Percentiles rank a stretch among this genome's conserved stretches.
Conservation (phyloP, 30 jellyfish, hydroid and myxozoan genomes). For the Phacellophora camtschatica region DNA sequence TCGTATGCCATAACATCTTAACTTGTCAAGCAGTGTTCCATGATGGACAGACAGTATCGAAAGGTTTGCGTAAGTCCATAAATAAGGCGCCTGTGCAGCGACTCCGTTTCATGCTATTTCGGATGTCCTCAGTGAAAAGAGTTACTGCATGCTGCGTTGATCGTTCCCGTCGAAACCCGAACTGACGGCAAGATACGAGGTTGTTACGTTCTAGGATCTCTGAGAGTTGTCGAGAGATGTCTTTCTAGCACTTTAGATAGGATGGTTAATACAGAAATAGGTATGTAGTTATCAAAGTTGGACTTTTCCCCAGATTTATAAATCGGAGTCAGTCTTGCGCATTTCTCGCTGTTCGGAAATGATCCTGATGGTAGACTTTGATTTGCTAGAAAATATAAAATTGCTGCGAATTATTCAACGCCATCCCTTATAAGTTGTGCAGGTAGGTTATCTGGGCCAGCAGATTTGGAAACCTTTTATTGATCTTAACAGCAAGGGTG, state of each 20-base stretch:
- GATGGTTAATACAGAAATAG: constrained; percentile 58
- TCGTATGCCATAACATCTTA: too few relatives aligned
- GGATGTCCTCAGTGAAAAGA: constrained; percentile 37
- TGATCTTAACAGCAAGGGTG: too few relatives aligned
- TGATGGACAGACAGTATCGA: constrained; percentile 43
- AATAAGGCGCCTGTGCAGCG: constrained; percentile 51
- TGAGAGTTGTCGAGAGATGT: too few relatives aligned
- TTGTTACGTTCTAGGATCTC: too few relatives aligned
- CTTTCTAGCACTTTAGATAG: too few relatives aligned
- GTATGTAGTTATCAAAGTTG: constrained; percentile 26
- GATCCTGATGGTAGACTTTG: constrained; percentile 56
- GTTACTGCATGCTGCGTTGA: too few relatives aligned
- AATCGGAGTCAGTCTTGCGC: constrained; percentile 34
- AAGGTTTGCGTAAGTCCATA: constrained; percentile 41
- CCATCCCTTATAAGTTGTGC: constrained; percentile 15
- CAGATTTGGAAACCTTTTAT: constrained; percentile 45
- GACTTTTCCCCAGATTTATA: too few relatives aligned
- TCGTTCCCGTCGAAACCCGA: too few relatives aligned
- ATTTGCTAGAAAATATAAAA: constrained; percentile 21
- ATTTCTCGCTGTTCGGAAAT: constrained; percentile 51
- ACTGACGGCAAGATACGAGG: too few relatives aligned
- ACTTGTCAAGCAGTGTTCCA: too few relatives aligned
- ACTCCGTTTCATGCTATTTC: too few relatives aligned
- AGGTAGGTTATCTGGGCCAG: constrained; percentile 48
- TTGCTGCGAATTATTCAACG: constrained; percentile 29